Percentiles rank a stretch among this genome's conserved stretches.
phyloP scores from a whole-genome alignment of 2,797 vertebrate species.

The Simalia tracyae region DNA sequence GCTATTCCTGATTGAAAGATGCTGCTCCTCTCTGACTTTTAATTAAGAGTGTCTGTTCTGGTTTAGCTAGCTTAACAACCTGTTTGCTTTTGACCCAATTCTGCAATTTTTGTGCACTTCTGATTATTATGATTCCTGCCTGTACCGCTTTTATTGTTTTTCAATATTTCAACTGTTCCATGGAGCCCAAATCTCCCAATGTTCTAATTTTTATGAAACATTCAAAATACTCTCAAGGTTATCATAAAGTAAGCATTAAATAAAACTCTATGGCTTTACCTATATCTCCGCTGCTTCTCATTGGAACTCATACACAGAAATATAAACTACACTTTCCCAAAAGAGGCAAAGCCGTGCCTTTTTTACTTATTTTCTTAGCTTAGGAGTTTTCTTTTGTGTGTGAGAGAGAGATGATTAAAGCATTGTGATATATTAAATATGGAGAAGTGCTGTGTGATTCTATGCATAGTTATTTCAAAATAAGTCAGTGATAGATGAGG shows the following conservation, averaged over 20 bases:
- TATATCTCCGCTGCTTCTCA: background rate
- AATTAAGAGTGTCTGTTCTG: background rate
- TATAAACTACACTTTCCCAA: background rate
- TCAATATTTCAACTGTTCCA: background rate
- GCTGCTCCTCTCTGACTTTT: background rate
- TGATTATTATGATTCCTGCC: background rate
- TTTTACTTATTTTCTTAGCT: background rate
- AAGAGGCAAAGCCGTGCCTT: background rate
- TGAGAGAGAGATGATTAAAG: background rate
- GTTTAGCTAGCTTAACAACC: background rate
- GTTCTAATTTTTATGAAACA: background rate
- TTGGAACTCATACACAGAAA: background rate
- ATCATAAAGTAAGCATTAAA: background rate
- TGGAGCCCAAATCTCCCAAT: background rate
- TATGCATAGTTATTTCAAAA: background rate
- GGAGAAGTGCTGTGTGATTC: background rate
- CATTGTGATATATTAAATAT: background rate
- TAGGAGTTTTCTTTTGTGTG: background rate
- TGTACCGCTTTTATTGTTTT: background rate
- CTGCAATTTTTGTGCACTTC: background rate
- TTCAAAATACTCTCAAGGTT: background rate
- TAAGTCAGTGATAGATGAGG: background rate
- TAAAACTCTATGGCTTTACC: background rate
- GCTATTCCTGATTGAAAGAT: background rate
- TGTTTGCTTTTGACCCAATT: background rate